Conservation (phyloP, 2,113 vertebrate genomes). For the Uria aalge region DNA sequence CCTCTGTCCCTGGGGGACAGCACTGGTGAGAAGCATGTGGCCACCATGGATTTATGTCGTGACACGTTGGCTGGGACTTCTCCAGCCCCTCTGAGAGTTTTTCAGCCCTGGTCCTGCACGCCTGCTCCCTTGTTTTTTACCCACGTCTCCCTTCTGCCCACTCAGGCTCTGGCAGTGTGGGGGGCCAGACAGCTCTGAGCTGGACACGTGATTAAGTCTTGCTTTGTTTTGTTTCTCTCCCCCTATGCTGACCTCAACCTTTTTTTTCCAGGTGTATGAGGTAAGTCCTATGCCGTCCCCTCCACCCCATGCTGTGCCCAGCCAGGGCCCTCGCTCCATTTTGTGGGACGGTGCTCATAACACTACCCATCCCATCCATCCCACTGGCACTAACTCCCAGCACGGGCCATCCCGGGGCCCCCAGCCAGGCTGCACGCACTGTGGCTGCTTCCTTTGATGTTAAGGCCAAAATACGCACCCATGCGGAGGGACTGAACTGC, state of each 20-base stretch:
- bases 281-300: slow-evolving; percentile 78
- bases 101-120: not conserved
- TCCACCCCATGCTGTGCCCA: not conserved
- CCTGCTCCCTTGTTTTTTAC: not conserved
- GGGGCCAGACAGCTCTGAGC: not conserved
- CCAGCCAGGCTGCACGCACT: not conserved
- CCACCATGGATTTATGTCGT: not conserved
- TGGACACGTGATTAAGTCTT: slow-evolving; percentile 73
- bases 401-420: not conserved
- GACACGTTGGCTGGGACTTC: not conserved
- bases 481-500: not conserved
- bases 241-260: slow-evolving; percentile 85
- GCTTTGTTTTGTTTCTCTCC: slow-evolving; percentile 80
- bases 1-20: not conserved
- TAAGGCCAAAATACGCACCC: not conserved
- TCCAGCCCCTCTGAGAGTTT: not conserved
- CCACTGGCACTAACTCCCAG: slow-evolving; percentile 10
- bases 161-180: not conserved
- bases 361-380: slow-evolving; percentile 31
- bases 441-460: not conserved
- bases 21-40: not conserved
- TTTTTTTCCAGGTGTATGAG: slow-evolving; percentile 95
- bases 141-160: not conserved
- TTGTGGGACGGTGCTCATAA: not conserved
- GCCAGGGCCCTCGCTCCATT: slow-evolving; percentile 30